phyloP scores from a whole-genome alignment of 2,797 vertebrate species.

The Malacoctenus gilli region DNA sequence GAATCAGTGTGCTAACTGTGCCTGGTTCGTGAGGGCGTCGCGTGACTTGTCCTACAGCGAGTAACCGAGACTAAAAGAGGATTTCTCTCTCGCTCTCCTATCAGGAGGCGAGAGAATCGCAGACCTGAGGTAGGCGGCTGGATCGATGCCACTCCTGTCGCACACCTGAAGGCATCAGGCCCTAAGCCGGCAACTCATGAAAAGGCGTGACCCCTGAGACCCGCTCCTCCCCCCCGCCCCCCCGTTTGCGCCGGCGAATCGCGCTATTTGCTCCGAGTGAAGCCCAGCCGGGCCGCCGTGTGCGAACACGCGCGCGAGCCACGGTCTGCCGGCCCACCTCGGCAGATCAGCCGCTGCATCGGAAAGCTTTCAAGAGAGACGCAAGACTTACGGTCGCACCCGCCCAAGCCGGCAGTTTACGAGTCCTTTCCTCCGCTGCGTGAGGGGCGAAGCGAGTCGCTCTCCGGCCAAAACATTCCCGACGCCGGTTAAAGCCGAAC shows the following conservation, averaged over 20 bases:
- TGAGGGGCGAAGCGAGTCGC: conserved; percentile 31
- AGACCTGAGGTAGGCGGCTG: not conserved
- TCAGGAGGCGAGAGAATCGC: too few relatives aligned
- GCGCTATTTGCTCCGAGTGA: conserved; percentile 21
- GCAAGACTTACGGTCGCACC: conserved; percentile 57
- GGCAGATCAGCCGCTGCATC: conserved; percentile 30
- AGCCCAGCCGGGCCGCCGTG: conserved; percentile 6
- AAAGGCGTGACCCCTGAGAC: conserved; percentile 9
- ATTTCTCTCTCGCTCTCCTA: not conserved
- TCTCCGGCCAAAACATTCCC: conserved; percentile 71
- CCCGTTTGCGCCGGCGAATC: not conserved
- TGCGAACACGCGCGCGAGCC: conserved; percentile 37
- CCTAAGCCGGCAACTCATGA: conserved; percentile 9
- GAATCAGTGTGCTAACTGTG: conserved; percentile 23
- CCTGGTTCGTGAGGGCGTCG: not conserved
- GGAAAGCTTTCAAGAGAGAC: conserved; percentile 39
- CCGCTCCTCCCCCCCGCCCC: not conserved
- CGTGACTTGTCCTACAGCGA: conserved; percentile 1
- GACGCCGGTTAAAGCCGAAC: conserved; percentile 52
- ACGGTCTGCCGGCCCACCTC: conserved; percentile 29
- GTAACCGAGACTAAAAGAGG: conserved; percentile 10
- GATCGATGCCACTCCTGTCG: not conserved
- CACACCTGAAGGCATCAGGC: not conserved
- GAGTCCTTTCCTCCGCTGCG: conserved; percentile 60
- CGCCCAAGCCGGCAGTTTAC: conserved; percentile 44